Evolutionary conservation across 2,797 vertebrate species (phyloP).

Genomic region (Coregonus sp.): DNA sequence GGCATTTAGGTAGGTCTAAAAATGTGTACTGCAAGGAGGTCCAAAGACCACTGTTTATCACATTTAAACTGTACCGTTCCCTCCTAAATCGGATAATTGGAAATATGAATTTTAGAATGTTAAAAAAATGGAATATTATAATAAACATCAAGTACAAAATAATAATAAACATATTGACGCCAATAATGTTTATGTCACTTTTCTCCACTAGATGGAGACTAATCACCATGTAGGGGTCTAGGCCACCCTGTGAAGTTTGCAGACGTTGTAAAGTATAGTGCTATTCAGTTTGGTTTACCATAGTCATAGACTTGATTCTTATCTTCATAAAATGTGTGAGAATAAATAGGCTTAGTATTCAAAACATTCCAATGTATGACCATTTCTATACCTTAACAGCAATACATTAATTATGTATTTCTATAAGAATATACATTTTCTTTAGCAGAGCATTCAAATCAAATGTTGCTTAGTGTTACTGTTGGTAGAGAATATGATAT

Average conservation of each 20-base stretch:
- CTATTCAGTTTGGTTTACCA: not conserved
- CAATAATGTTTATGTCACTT: not conserved
- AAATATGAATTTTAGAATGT: not conserved
- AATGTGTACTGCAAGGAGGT: not conserved
- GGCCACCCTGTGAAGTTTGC: not conserved
- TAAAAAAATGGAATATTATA: not conserved
- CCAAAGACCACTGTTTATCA: not conserved
- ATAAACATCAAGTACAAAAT: not conserved
- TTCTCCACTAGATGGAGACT: constrained; percentile 74
- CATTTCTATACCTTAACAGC: not conserved
- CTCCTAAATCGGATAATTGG: not conserved
- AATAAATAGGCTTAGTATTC: not conserved
- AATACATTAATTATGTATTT: too few relatives aligned
- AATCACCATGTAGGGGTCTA: constrained; percentile 38
- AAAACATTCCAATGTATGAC: not conserved
- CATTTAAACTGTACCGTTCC: not conserved
- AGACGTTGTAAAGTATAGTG: not conserved
- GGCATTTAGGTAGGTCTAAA: not conserved
- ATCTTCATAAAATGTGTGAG: not conserved
- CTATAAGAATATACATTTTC: too few relatives aligned
- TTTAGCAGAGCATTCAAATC: not conserved
- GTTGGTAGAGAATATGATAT: not conserved
- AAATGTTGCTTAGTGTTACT: not conserved
- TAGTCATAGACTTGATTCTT: not conserved
- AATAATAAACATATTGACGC: not conserved